Conservation (phyloP, 2,113 vertebrate species). For the Coturnix japonica region DNA sequence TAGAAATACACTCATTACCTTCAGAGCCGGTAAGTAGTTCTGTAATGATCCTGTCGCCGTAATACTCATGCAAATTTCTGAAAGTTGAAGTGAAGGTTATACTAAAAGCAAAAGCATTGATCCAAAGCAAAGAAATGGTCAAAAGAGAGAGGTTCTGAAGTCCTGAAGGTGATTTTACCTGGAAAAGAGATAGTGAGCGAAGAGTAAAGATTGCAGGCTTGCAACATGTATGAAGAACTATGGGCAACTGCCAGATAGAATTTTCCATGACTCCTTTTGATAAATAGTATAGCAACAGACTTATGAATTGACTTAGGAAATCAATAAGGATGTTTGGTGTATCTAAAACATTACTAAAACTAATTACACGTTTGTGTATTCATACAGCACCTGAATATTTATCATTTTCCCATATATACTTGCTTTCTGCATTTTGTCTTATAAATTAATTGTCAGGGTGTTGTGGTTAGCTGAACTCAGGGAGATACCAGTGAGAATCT, state of each 20-base stretch:
- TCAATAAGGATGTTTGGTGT: conserved; percentile 1
- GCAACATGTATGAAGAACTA: background rate
- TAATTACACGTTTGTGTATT: conserved; percentile 7
- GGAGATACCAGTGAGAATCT: conserved; percentile 13
- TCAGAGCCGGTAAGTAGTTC: background rate
- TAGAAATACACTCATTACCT: background rate
- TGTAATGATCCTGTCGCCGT: background rate
- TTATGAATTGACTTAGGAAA: conserved; percentile 25
- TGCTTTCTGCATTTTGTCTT: conserved; percentile 40
- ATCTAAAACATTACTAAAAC: conserved; percentile 43
- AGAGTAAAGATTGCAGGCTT: background rate
- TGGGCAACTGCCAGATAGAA: background rate
- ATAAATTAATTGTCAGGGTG: conserved; percentile 40
- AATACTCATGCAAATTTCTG: background rate
- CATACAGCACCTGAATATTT: conserved; percentile 40
- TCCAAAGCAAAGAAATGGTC: background rate
- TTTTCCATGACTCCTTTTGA: background rate
- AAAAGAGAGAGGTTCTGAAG: background rate
- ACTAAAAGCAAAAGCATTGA: background rate
- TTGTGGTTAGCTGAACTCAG: conserved; percentile 56
- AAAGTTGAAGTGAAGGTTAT: background rate
- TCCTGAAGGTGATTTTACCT: background rate
- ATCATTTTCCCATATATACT: background rate
- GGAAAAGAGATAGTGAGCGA: background rate
- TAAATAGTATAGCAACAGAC: conserved; percentile 9